Evolutionary conservation across 2,888 invertebrate species (phyloP).

Genomic region (Euzetes globulus): DNA sequence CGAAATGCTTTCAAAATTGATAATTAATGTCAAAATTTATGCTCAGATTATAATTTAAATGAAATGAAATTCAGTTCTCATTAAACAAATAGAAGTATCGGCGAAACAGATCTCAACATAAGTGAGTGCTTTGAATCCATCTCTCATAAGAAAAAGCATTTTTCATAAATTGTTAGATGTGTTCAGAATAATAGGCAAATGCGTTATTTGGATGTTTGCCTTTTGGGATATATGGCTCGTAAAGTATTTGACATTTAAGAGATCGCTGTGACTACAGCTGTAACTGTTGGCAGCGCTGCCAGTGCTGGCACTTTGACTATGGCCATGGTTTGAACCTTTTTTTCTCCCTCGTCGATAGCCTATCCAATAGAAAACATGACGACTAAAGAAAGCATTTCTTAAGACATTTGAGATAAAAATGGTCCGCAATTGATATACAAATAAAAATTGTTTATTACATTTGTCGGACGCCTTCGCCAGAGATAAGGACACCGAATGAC

Average conservation of each 20-base stretch:
- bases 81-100: neutral
- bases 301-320: neutral
- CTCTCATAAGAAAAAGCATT: neutral
- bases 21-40: too few relatives aligned
- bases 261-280: neutral
- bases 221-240: neutral
- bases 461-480: neutral
- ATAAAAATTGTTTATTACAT: slow-evolving; percentile 13
- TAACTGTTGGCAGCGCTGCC: neutral
- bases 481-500: slow-evolving; percentile 10
- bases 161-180: neutral
- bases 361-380: neutral
- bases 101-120: neutral
- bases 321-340: neutral
- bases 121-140: neutral
- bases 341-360: neutral
- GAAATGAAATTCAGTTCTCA: neutral
- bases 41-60: too few relatives aligned
- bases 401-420: neutral
- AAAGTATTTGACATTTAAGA: slow-evolving; percentile 23
- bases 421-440: neutral
- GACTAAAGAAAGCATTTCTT: neutral
- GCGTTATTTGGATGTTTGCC: neutral
- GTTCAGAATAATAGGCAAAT: neutral
- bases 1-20: too few relatives aligned